A percentile compares a stretch with the other conserved stretches of the same genome.
Evolutionary conservation across 2,797 vertebrate genomes (phyloP).

Genomic region (Chloroceryle inda): DNA sequence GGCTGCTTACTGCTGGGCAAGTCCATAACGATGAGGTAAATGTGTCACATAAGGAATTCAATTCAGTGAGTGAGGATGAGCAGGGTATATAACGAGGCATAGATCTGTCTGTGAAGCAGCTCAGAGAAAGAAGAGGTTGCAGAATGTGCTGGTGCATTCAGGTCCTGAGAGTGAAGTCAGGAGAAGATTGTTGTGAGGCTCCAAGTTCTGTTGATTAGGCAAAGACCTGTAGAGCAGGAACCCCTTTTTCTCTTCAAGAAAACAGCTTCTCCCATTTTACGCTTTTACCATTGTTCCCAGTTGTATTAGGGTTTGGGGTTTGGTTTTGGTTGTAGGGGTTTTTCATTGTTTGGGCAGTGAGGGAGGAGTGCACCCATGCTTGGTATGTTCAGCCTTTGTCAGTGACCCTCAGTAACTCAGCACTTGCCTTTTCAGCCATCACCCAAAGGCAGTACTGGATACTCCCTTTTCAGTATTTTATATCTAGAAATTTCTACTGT

Average conservation of each 20-base stretch:
- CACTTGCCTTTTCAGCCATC: neutral
- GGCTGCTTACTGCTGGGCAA: neutral
- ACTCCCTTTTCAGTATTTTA: neutral
- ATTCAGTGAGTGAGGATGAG: neutral
- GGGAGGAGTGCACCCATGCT: fast-evolving
- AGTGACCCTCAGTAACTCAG: neutral
- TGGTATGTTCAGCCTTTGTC: neutral
- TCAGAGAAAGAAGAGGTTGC: neutral
- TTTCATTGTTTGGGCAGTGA: neutral
- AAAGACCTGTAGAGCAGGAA: neutral
- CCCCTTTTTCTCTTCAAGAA: neutral
- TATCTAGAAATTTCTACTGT: neutral
- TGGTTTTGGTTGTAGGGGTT: neutral
- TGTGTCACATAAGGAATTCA: neutral
- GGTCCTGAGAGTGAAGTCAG: neutral
- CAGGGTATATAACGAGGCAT: neutral
- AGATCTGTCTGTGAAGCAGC: neutral
- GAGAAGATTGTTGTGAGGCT: neutral
- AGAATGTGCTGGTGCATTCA: neutral
- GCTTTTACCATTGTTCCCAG: neutral
- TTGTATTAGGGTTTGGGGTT: neutral
- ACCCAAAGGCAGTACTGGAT: neutral
- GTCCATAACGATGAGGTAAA: neutral
- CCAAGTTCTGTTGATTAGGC: neutral
- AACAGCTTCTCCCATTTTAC: neutral